Evolutionary conservation across 2,888 invertebrate genomes (phyloP).

Genomic region (Melipona beecheii): DNA sequence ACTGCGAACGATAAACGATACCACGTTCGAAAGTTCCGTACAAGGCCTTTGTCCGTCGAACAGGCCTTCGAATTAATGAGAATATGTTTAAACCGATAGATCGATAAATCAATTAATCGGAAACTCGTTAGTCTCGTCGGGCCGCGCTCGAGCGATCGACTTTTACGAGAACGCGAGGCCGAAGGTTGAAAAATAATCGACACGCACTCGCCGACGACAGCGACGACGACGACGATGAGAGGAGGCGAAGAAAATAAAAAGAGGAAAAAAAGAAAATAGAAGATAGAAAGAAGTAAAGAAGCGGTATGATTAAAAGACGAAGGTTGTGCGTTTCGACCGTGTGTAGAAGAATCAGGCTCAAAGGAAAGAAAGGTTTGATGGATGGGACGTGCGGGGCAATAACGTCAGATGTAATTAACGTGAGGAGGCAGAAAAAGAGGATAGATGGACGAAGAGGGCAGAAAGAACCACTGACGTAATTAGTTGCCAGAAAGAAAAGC

Average conservation of each 20-base stretch:
- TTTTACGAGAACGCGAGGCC: no score
- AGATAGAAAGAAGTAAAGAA: neutral
- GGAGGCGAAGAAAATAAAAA: neutral
- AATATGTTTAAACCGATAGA: neutral
- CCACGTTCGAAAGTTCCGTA: neutral
- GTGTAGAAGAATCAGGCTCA: slow-evolving; percentile 17
- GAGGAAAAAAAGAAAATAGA: no score
- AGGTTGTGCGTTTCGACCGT: slow-evolving; percentile 4
- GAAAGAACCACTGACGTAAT: slow-evolving; percentile 61
- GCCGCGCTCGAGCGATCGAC: neutral
- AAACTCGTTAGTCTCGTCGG: neutral
- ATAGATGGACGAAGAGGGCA: slow-evolving; percentile 49
- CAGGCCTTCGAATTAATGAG: neutral
- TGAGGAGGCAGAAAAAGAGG: slow-evolving; percentile 26
- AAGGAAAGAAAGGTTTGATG: slow-evolving; percentile 60
- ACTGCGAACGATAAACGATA: neutral
- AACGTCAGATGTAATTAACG: slow-evolving; percentile 61
- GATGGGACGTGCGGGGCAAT: slow-evolving; percentile 57
- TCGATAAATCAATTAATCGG: slow-evolving; percentile 26
- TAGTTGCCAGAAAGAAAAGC: slow-evolving; percentile 50
- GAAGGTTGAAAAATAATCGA: neutral
- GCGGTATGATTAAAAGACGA: slow-evolving; percentile 31
- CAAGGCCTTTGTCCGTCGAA: neutral
- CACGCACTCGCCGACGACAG: no score
- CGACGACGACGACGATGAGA: no score